Percentiles rank a stretch among this genome's conserved stretches.
Evolutionary conservation across 2,888 invertebrate genomes (phyloP).

Genomic region (Rhagonycha lutea): DNA sequence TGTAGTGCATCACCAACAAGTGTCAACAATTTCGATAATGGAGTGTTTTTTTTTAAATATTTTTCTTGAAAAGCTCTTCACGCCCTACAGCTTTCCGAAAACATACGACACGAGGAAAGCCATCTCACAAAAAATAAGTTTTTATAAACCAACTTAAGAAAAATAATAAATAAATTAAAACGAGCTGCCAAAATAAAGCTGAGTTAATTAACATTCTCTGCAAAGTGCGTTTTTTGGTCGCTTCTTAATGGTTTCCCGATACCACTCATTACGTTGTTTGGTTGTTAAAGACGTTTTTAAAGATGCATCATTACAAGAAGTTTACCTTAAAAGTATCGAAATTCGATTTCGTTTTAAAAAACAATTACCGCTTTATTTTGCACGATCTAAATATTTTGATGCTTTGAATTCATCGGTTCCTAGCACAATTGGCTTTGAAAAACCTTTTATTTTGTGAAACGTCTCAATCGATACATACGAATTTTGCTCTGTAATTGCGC

Average conservation of each 20-base stretch:
- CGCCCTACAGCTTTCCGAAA: background rate
- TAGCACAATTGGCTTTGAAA: background rate
- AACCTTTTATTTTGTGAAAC: background rate
- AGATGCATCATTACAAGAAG: background rate
- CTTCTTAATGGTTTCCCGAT: conserved; percentile 2
- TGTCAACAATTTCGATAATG: background rate
- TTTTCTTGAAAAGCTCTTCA: background rate
- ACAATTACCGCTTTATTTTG: background rate
- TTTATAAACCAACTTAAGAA: background rate
- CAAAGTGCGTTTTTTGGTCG: background rate
- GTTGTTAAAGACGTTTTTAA: conserved; percentile 1
- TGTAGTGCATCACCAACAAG: background rate
- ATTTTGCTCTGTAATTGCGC: background rate
- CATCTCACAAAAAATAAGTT: background rate
- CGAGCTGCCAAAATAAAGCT: background rate
- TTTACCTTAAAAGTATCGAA: background rate
- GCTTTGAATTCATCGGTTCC: background rate
- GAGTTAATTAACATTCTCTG: conserved; percentile 1
- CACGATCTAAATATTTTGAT: background rate
- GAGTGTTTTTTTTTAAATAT: background rate
- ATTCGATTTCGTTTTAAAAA: background rate
- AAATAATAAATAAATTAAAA: background rate
- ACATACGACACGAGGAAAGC: background rate
- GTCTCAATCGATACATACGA: background rate
- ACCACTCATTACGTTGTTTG: conserved; percentile 1